phyloP scores from a whole-genome alignment of 2,888 invertebrate genomes.

The Lysandra bellargus region DNA sequence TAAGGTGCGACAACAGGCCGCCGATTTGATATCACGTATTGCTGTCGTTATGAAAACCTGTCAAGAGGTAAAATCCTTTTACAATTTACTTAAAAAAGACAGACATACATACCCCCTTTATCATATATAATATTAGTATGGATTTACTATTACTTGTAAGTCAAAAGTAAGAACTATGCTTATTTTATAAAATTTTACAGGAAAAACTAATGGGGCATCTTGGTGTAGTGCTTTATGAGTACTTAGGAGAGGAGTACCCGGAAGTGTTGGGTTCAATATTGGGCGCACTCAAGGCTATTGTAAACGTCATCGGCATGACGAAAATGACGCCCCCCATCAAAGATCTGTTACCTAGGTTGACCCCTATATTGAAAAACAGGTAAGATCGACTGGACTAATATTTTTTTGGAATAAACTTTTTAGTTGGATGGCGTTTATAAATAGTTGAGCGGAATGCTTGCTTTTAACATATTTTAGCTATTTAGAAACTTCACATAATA shows the following conservation, averaged over 20 bases:
- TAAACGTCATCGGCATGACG: constrained; percentile 99
- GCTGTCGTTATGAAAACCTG: constrained; percentile 99
- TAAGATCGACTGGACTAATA: constrained; percentile 58
- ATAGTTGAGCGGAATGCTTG: too few relatives aligned
- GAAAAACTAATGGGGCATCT: constrained; percentile 99
- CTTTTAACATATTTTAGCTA: not conserved
- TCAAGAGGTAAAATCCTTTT: constrained; percentile 86
- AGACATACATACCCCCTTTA: not conserved
- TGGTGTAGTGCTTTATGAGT: constrained; percentile 99
- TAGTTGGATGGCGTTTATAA: too few relatives aligned
- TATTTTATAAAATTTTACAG: constrained; percentile 55
- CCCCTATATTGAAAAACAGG: constrained; percentile 98
- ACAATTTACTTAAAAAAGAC: constrained; percentile 10
- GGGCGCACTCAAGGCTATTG: constrained; percentile 99
- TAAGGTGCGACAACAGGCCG: constrained; percentile 99
- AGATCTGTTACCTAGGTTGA: constrained; percentile 96
- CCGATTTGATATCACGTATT: constrained; percentile 98
- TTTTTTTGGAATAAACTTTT: not conserved
- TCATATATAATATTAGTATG: too few relatives aligned
- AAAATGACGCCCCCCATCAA: constrained; percentile 99
- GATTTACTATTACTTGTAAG: too few relatives aligned
- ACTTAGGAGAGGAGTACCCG: constrained; percentile 99
- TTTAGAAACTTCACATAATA: not conserved
- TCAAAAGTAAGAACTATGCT: not conserved
- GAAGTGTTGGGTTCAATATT: constrained; percentile 99